Evolutionary conservation across 2,888 invertebrate species (phyloP).

Genomic region (Parnassius glacialis): DNA sequence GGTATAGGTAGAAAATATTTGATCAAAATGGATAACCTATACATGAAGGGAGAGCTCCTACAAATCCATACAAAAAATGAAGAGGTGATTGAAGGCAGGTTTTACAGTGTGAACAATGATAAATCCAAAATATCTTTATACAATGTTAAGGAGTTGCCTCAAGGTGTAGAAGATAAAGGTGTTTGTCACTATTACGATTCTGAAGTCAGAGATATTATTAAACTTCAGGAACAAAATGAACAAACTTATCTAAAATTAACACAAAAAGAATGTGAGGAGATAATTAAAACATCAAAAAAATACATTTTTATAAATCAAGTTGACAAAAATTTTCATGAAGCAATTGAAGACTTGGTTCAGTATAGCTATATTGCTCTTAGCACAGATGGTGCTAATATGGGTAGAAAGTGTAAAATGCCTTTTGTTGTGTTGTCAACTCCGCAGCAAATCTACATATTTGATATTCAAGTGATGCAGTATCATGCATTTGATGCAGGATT

Average conservation of each 20-base stretch:
- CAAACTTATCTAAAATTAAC: constrained; percentile 60
- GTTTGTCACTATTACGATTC: constrained; percentile 66
- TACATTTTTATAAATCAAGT: constrained; percentile 74
- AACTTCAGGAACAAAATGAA: constrained; percentile 57
- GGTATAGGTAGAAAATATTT: constrained; percentile 1
- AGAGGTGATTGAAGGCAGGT: constrained; percentile 69
- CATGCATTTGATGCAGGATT: constrained; percentile 76
- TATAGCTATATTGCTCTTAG: constrained; percentile 62
- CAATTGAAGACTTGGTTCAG: constrained; percentile 60
- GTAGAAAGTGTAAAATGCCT: constrained; percentile 74
- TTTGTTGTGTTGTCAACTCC: constrained; percentile 69
- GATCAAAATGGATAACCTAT: constrained; percentile 67
- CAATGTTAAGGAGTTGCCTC: constrained; percentile 61
- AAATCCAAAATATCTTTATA: constrained; percentile 71
- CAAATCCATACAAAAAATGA: constrained; percentile 71
- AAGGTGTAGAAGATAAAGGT: constrained; percentile 56
- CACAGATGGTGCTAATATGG: constrained; percentile 73
- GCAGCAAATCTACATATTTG: constrained; percentile 73
- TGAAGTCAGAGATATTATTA: constrained; percentile 67
- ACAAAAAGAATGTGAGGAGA: constrained; percentile 67
- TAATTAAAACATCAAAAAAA: constrained; percentile 64
- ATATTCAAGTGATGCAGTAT: constrained; percentile 71
- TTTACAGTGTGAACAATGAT: constrained; percentile 67
- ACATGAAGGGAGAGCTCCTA: constrained; percentile 72
- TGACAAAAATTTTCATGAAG: constrained; percentile 65